phyloP scores from a whole-genome alignment of 1,140 invertebrate genomes.

The Megathymus violae region DNA sequence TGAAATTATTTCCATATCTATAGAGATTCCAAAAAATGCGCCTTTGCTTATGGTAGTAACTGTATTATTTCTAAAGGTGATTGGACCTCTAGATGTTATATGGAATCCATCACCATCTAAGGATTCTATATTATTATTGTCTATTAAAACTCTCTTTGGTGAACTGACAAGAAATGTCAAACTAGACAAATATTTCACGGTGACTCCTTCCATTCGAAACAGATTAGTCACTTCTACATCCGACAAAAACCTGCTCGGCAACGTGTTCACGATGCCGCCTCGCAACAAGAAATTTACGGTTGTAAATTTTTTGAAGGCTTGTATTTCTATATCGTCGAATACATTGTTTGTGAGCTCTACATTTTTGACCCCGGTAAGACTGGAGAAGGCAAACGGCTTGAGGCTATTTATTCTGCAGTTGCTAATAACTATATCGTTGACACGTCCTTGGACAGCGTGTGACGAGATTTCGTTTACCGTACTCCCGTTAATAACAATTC shows the following conservation, averaged over 20 bases:
- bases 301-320: constrained; percentile 91
- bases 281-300: constrained; percentile 86
- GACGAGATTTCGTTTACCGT: constrained; percentile 86
- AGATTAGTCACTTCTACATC: constrained; percentile 88
- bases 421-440: constrained; percentile 87
- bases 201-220: constrained; percentile 86
- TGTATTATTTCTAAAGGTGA: constrained; percentile 87
- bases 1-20: constrained; percentile 76
- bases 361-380: constrained; percentile 84
- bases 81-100: constrained; percentile 85
- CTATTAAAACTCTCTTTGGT: constrained; percentile 85
- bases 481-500: constrained; percentile 67
- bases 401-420: constrained; percentile 85
- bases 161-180: constrained; percentile 86
- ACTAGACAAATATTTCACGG: constrained; percentile 84
- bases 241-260: constrained; percentile 89
- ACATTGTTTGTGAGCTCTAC: constrained; percentile 84
- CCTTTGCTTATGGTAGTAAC: constrained; percentile 84
- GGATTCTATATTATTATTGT: constrained; percentile 85
- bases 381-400: constrained; percentile 89
- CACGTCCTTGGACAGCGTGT: constrained; percentile 88
- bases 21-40: constrained; percentile 86
- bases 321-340: constrained; percentile 86
- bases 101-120: constrained; percentile 87
- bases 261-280: constrained; percentile 69